phyloP scores from a whole-genome alignment of 92 coral and sea anemone species.

The Epizoanthus rinbou region DNA sequence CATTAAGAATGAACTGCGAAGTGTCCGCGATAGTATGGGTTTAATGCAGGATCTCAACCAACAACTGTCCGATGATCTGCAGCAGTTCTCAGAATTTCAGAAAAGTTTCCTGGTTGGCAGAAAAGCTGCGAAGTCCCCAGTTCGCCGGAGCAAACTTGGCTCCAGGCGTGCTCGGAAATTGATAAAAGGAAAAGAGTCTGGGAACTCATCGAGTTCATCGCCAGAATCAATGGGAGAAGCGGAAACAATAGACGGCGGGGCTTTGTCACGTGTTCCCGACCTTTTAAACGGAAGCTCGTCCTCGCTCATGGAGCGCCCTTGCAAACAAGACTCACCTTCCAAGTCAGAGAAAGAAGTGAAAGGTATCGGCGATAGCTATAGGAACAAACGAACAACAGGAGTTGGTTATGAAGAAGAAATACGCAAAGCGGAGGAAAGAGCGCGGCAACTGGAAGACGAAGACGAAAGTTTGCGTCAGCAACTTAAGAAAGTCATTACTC shows the following conservation, averaged over 20 bases:
- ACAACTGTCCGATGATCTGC: slow-evolving; percentile 46
- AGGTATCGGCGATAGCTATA: not conserved
- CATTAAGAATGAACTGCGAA: slow-evolving; percentile 54
- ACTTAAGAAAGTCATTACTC: slow-evolving; percentile 59
- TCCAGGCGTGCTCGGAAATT: not conserved
- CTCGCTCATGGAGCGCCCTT: slow-evolving; percentile 10
- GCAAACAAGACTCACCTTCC: slow-evolving; percentile 8
- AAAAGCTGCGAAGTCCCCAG: not conserved
- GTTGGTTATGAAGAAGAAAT: slow-evolving; percentile 16
- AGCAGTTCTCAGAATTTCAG: slow-evolving; percentile 45
- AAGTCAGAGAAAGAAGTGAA: slow-evolving; percentile 30
- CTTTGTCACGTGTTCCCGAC: slow-evolving; percentile 30
- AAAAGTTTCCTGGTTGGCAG: not conserved
- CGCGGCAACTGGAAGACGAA: slow-evolving; percentile 33
- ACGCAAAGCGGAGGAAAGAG: slow-evolving; percentile 12
- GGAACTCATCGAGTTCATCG: slow-evolving; percentile 2
- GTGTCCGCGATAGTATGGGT: slow-evolving; percentile 58
- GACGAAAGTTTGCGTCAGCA: slow-evolving; percentile 60
- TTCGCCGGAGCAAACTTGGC: not conserved
- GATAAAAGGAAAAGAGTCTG: not conserved
- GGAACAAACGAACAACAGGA: not conserved
- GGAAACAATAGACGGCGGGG: not conserved
- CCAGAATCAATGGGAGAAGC: not conserved
- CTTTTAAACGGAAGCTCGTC: slow-evolving; percentile 29
- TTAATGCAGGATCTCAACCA: slow-evolving; percentile 47